Conservation (phyloP, 2,113 vertebrate species). For the Puffinus mauretanicus region DNA sequence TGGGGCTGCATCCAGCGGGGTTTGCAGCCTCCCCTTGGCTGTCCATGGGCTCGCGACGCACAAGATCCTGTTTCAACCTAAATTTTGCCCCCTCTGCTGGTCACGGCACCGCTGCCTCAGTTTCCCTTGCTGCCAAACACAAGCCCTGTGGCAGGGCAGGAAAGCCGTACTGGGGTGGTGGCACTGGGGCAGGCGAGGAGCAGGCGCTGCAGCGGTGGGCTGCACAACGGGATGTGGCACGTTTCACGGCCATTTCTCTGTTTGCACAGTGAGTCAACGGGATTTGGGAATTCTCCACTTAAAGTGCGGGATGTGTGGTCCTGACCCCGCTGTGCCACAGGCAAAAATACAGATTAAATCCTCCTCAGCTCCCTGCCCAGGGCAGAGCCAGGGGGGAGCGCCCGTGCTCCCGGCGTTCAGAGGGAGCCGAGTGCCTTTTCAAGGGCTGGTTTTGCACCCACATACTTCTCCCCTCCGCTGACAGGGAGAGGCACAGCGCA, state of each 20-base stretch:
- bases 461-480: not conserved
- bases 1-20: not conserved
- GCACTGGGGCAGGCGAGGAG: not conserved
- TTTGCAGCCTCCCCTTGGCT: not conserved
- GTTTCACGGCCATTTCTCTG: not conserved
- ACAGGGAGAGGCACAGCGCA: not conserved
- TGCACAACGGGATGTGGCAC: not conserved
- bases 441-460: not conserved
- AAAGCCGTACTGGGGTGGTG: rapidly evolving
- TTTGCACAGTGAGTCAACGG: not conserved
- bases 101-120: not conserved
- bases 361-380: not conserved
- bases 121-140: not conserved
- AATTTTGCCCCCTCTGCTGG: not conserved
- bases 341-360: not conserved
- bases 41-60: rapidly evolving
- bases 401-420: rapidly evolving
- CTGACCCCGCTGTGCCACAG: not conserved
- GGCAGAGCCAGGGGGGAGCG: rapidly evolving
- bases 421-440: not conserved
- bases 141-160: not conserved
- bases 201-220: rapidly evolving
- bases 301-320: not conserved
- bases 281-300: not conserved
- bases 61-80: not conserved